phyloP scores from a whole-genome alignment of 2,888 invertebrate species.

The Cephus spinipes region DNA sequence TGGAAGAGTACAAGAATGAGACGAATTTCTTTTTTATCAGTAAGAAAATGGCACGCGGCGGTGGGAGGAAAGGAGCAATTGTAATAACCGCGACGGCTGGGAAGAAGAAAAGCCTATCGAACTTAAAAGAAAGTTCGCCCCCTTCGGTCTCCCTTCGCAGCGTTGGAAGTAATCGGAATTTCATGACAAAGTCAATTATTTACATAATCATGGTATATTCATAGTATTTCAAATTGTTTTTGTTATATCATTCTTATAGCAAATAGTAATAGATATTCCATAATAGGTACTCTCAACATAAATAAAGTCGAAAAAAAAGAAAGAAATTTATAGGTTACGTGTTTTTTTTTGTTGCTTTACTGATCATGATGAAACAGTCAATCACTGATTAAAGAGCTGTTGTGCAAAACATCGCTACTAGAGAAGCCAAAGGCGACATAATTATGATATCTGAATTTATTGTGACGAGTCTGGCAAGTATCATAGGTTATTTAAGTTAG shows the following conservation, averaged over 20 bases:
- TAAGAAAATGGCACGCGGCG: not conserved
- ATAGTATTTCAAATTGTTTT: conserved; percentile 32
- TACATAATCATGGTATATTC: conserved; percentile 42
- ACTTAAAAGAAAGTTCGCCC: not conserved
- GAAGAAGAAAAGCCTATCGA: not conserved
- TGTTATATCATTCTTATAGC: conserved; percentile 28
- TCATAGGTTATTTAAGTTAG: conserved; percentile 24
- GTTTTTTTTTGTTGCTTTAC: conserved; percentile 12
- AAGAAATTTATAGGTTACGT: conserved; percentile 12
- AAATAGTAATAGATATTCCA: conserved; percentile 34
- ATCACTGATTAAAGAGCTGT: conserved; percentile 22
- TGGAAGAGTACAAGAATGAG: not conserved
- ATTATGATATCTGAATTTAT: conserved; percentile 24
- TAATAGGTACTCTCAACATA: conserved; percentile 47
- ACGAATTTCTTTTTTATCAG: not conserved
- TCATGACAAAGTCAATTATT: conserved; percentile 37
- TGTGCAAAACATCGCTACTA: conserved; percentile 25
- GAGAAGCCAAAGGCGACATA: conserved; percentile 24
- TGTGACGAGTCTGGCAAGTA: conserved; percentile 38
- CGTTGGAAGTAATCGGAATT: conserved; percentile 26
- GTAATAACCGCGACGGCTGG: not conserved
- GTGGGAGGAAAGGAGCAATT: not conserved
- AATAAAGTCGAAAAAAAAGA: conserved; percentile 44
- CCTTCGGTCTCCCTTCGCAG: conserved; percentile 8
- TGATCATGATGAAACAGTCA: conserved; percentile 33